Evolutionary conservation across 1,140 invertebrate genomes (phyloP).

Genomic region (Lasaia peninsularis): DNA sequence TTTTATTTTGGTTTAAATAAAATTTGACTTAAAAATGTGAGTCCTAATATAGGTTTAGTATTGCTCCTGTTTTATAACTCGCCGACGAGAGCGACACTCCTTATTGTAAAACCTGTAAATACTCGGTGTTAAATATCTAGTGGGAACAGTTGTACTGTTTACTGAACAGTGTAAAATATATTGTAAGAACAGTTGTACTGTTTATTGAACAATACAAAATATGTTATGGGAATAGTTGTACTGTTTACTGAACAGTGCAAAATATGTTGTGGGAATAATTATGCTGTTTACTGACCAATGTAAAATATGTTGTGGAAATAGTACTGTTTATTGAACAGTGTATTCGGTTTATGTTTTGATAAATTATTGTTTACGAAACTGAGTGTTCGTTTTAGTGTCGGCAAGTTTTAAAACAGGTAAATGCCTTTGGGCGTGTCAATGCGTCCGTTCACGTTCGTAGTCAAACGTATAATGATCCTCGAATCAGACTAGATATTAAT

Average conservation of each 20-base stretch:
- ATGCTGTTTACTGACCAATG: too few relatives aligned
- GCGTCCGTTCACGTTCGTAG: conserved; percentile 13
- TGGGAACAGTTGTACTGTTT: not conserved
- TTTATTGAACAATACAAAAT: not conserved
- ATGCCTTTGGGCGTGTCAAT: conserved; percentile 17
- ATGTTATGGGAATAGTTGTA: too few relatives aligned
- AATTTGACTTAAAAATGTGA: conserved; percentile 9
- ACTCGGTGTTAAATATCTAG: not conserved
- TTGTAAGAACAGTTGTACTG: too few relatives aligned
- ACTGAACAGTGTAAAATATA: not conserved
- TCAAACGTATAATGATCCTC: not conserved
- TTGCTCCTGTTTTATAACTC: not conserved
- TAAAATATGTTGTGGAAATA: not conserved
- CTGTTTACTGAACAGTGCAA: not conserved
- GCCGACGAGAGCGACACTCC: not conserved
- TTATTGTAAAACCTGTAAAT: conserved; percentile 2
- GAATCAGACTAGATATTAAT: conserved; percentile 4
- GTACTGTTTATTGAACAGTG: not conserved
- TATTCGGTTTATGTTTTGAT: not conserved
- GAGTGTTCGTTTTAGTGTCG: not conserved
- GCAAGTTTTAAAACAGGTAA: conserved; percentile 11
- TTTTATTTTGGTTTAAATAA: conserved; percentile 5
- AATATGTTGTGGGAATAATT: too few relatives aligned
- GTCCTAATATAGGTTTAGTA: conserved; percentile 3
- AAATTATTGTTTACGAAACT: not conserved